Base-by-base conservation (phyloP, 2,888 invertebrate genomes). In the Sepioteuthis lessoniana region DNA sequence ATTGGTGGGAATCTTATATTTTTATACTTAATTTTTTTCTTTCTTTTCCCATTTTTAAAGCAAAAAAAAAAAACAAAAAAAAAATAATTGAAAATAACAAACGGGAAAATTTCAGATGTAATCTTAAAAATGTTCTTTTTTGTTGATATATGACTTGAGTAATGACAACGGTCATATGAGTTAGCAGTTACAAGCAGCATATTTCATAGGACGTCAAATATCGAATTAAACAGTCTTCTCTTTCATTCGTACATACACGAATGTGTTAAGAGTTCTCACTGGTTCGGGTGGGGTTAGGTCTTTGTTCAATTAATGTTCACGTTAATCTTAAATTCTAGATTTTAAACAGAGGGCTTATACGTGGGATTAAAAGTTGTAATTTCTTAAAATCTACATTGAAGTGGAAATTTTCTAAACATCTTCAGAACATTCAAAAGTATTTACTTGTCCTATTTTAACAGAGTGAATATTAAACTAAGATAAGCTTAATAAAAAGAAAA, bases 171-270 rank as follows among this genome's bases (percentile, higher is more conserved):
- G 76, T n/a, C n/a, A 76, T 13, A 76, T 16, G 76, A 76, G 76
- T 76, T 76, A 60, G 60, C 5, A 25, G 60, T 60, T 60, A 76
- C 13, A 76, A 76, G 13, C 76, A n/a, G 76, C n/a, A 76, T 76
- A 76, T n/a, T 76, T 76, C 76, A 76, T 76, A n/a, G n/a, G 76
- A 76, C 76, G 76, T n/a, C 76, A 76, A n/a, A 76, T 16, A 76
- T n/a, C 76, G 76, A 76, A 76, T 76, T 76, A 76, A 76, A 76
- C n/a, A 35, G n/a, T 35, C 35, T n/a, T n/a, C n/a, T 76, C n/a
- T 35, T n/a, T 35, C 76, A 4, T 76, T 13, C 35, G 16, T n/a
- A 76, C 76, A 76, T n/a, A n/a, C 76, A n/a, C 25, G n/a, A 13
- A 13, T 7, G 76, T 19, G 76, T 16, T 16, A n/a, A 76, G n/a